Evolutionary conservation across 1,140 invertebrate genomes (phyloP).

Genomic region (Drosophila albomicans): DNA sequence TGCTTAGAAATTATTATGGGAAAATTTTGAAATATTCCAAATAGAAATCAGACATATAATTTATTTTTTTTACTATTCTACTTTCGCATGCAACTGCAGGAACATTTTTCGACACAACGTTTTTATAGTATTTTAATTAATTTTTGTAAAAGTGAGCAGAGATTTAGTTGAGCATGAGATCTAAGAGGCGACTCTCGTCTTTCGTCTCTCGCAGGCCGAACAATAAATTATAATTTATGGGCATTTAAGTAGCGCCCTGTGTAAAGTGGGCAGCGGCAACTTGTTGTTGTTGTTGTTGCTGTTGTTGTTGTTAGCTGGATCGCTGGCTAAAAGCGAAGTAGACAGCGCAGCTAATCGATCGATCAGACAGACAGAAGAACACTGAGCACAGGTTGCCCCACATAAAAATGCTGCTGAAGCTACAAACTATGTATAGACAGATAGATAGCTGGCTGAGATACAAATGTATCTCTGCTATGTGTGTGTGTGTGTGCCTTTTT

Average conservation of each 20-base stretch:
- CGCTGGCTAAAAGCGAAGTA: constrained; percentile 59
- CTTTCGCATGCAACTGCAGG: background rate
- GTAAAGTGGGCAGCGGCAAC: constrained; percentile 56
- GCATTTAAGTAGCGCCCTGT: constrained; percentile 73
- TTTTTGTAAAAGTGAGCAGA: background rate
- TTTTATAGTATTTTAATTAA: constrained; percentile 18
- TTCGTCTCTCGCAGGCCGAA: constrained; percentile 23
- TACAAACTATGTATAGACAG: constrained; percentile 30
- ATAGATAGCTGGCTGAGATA: constrained; percentile 32
- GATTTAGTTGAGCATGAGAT: background rate
- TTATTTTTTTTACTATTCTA: background rate
- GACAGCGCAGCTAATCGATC: constrained; percentile 73
- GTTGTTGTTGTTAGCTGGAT: constrained; percentile 48
- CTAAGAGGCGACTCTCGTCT: constrained; percentile 22
- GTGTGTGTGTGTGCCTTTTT: constrained; percentile 35
- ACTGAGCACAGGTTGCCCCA: constrained; percentile 72
- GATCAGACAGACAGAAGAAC: constrained; percentile 27
- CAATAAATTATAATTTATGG: constrained; percentile 83
- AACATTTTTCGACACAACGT: background rate
- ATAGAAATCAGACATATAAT: constrained; percentile 1
- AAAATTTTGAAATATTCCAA: constrained; percentile 1
- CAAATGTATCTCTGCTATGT: constrained; percentile 54
- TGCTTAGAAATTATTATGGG: background rate
- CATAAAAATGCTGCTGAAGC: constrained; percentile 22
- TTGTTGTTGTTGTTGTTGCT: constrained; percentile 36